Base-by-base conservation (phyloP, 2,888 invertebrate species). In the Chelonus formosanus region DNA sequence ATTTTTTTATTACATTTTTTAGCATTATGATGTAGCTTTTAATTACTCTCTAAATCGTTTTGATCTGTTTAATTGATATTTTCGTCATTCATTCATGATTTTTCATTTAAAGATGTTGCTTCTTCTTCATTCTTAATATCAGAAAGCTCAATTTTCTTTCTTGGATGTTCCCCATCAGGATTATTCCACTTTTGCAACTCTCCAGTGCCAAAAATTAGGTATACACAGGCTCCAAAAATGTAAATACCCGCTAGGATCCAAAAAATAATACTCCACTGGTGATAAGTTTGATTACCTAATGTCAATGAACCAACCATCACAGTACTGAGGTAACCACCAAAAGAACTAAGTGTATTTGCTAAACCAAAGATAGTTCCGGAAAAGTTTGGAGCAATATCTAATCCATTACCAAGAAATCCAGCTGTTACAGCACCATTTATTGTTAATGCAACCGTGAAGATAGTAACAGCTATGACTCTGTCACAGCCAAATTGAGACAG, bases 301-400 rank as follows among this genome's bases (percentile, higher is more conserved):
- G 93, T 94, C 32, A 95, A 85, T 59, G 88, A 87, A 8, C 92
- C 94, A 34, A 94, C 94, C 88, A 94, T 92, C 84, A 89, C 89
- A 0, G 93, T 91, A 5, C 94, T 94, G 0, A 95, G 80, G 85
- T 91, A 94, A 0, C 95, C 95, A 5, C 94, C 93, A 59, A 93
- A 86, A 0, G 94, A 94, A 0, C 94, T 93, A 63, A 94, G 84
- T 0, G 94, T 93, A 78, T 95, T 95, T n/a, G 94, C 94, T 86
- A 95, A 86, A 47, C 95, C 95, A 82, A 95, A 94, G 70, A 95
- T 94, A 1, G 95, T 95, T 0, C 95, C 93, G 65, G 94, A 93
- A 80, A 93, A 95, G 82, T 94, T 94, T 0, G 95, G 95, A 3
- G 95, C 94, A 75, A 95, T 94, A 76, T 95, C 95, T 34, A 95